Percentiles rank a stretch among this genome's conserved stretches.
Conservation (phyloP, 2,113 vertebrate genomes). For the Camelus dromedarius region DNA sequence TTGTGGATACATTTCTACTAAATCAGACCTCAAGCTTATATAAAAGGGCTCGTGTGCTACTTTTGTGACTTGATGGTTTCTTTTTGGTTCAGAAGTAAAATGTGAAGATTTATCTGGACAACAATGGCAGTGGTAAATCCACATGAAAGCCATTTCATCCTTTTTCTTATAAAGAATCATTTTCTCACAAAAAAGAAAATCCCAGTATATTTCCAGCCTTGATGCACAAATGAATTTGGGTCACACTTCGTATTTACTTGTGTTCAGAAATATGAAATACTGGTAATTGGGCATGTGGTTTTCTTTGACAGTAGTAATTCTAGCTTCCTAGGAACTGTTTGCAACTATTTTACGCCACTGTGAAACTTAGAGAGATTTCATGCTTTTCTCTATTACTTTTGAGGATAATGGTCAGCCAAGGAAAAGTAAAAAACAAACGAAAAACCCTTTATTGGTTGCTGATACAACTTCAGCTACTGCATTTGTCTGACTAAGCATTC, state of each 20-base stretch:
- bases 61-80: neutral
- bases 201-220: conserved; percentile 2
- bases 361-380: neutral
- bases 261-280: conserved; percentile 50
- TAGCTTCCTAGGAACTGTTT: neutral
- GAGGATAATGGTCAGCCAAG: neutral
- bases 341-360: neutral
- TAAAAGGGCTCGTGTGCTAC: neutral
- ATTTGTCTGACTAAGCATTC: neutral
- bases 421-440: neutral
- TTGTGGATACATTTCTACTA: neutral
- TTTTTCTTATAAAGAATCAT: conserved; percentile 57
- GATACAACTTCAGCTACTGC: neutral
- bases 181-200: conserved; percentile 61
- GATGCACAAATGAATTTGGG: conserved; percentile 46
- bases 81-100: conserved; percentile 52
- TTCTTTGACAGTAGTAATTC: conserved; percentile 47
- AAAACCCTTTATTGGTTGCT: neutral
- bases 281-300: neutral
- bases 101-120: neutral
- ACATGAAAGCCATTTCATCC: neutral
- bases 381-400: conserved; percentile 12
- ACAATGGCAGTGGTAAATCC: neutral
- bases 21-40: neutral
- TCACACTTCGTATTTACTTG: conserved; percentile 45